phyloP scores from a whole-genome alignment of 2,888 invertebrate species.

The Philereme vetulata region DNA sequence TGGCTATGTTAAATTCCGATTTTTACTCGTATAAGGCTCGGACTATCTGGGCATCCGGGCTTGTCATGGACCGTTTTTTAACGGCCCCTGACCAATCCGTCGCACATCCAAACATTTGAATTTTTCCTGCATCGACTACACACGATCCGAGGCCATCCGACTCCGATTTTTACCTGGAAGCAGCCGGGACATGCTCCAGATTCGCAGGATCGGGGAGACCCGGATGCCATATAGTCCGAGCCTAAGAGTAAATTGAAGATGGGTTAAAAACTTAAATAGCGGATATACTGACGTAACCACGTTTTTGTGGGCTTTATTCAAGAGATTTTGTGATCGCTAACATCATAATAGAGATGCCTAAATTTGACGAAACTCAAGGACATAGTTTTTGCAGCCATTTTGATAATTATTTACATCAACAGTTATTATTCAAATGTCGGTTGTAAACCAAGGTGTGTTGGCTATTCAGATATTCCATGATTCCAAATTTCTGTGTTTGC shows the following conservation, averaged over 20 bases:
- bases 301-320: conserved; percentile 38
- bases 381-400: conserved; percentile 12
- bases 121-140: no score
- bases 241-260: not conserved
- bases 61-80: no score
- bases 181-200: no score
- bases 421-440: conserved; percentile 1
- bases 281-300: conserved; percentile 40
- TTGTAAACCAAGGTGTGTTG: not conserved
- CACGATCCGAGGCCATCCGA: no score
- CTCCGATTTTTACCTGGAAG: no score
- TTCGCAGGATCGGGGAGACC: no score
- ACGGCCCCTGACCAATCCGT: no score
- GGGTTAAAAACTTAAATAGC: conserved; percentile 13
- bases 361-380: conserved; percentile 32
- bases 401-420: conserved; percentile 11
- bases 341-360: conserved; percentile 32
- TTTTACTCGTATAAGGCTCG: no score
- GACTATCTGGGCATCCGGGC: no score
- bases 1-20: no score
- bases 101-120: no score
- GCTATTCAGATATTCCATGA: not conserved
- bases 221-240: no score
- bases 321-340: conserved; percentile 32
- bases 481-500: not conserved